Conservation (phyloP, 2,797 vertebrate species). For the Hoplostethus atlanticus region DNA sequence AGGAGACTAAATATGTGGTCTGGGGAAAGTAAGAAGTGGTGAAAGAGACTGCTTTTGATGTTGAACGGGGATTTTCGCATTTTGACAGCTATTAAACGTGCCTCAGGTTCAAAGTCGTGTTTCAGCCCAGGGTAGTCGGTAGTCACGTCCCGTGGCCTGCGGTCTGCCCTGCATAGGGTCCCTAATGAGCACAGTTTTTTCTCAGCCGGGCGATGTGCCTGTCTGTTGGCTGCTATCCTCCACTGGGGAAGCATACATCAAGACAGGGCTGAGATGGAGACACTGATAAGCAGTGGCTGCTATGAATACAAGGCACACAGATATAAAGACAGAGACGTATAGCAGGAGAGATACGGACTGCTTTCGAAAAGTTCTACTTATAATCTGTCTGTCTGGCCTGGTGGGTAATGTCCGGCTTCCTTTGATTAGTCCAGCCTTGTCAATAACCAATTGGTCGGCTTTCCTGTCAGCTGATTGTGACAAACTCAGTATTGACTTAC, state of each 20-base stretch:
- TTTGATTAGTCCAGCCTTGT: constrained; percentile 31
- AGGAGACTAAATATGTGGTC: neutral
- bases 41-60: constrained; percentile 39
- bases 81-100: constrained; percentile 67
- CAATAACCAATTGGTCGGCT: constrained; percentile 35
- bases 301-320: neutral
- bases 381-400: constrained; percentile 1
- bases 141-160: constrained; percentile 25
- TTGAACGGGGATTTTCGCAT: constrained; percentile 51
- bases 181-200: constrained; percentile 51
- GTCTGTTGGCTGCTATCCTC: constrained; percentile 17
- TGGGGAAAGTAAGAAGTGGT: constrained; percentile 5
- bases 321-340: constrained; percentile 7
- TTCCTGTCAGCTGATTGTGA: constrained; percentile 42
- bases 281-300: no score
- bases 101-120: constrained; percentile 58
- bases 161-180: constrained; percentile 26
- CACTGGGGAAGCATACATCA: constrained; percentile 5
- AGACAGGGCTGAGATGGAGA: no score
- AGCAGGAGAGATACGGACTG: neutral
- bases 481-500: constrained; percentile 32
- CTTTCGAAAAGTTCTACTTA: constrained; percentile 9
- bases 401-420: constrained; percentile 26
- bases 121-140: constrained; percentile 40
- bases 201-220: constrained; percentile 26